Conservation (phyloP, 2,113 vertebrate genomes). For the Ammodytes dubius region DNA sequence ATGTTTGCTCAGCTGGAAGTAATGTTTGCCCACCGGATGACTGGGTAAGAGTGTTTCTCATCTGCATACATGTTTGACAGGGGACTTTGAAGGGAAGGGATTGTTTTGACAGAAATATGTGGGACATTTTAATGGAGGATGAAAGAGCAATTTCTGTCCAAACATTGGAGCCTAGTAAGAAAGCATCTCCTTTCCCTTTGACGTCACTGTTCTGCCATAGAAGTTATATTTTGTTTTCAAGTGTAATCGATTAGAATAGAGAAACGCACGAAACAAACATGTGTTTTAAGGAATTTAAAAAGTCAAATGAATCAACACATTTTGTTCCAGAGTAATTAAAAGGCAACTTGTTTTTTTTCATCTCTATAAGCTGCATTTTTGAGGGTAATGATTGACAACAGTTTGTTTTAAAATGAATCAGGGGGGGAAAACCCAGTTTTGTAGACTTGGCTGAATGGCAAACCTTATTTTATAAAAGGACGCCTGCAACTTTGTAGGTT, state of each 20-base stretch:
- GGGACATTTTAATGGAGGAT: conserved; percentile 75
- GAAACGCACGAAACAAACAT: background rate
- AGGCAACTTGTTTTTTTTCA: background rate
- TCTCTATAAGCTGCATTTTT: background rate
- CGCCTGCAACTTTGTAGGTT: conserved; percentile 4
- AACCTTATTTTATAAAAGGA: conserved; percentile 16
- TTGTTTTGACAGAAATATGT: conserved; percentile 81
- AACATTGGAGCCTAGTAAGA: conserved; percentile 59
- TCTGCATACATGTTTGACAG: conserved; percentile 77
- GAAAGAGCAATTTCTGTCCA: conserved; percentile 72
- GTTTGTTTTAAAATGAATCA: conserved; percentile 30
- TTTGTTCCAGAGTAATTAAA: background rate
- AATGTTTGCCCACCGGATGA: conserved; percentile 78
- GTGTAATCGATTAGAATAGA: conserved; percentile 26
- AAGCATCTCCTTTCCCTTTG: conserved; percentile 34
- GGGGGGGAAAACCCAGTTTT: background rate
- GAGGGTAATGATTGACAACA: background rate
- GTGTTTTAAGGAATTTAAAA: background rate
- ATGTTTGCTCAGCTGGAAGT: conserved; percentile 84
- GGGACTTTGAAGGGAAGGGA: conserved; percentile 77
- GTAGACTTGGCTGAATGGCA: conserved; percentile 3
- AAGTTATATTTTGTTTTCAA: conserved; percentile 22
- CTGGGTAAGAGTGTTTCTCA: conserved; percentile 77
- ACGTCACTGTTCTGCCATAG: conserved; percentile 19
- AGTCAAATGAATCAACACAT: too few species aligned